phyloP scores from a whole-genome alignment of 2,797 vertebrate genomes.

The Oceanodroma leucorhoa region DNA sequence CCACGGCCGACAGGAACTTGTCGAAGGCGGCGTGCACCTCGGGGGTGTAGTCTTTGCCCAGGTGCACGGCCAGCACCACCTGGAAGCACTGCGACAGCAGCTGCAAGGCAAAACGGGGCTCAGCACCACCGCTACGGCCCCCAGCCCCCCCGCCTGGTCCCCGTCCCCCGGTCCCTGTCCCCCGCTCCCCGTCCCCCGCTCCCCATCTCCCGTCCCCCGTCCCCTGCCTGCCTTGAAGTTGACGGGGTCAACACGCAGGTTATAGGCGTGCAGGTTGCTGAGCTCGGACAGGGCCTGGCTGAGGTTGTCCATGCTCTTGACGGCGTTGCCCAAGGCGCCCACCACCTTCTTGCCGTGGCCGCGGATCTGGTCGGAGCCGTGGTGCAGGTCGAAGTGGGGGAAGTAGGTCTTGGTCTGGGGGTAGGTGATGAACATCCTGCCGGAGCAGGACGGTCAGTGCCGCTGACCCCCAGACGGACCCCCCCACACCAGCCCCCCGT shows the following conservation, averaged over 20 bases:
- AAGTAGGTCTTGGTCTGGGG: conserved; percentile 89
- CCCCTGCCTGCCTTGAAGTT: conserved; percentile 83
- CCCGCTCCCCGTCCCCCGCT: not conserved
- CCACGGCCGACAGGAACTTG: conserved; percentile 81
- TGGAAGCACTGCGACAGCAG: conserved; percentile 79
- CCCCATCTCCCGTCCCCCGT: not conserved
- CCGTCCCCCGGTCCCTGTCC: rapidly evolving
- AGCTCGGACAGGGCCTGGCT: conserved; percentile 69
- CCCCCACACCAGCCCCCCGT: rapidly evolving
- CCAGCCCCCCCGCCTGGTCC: rapidly evolving
- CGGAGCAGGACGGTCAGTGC: not conserved
- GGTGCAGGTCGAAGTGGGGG: conserved; percentile 79
- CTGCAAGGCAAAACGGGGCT: conserved; percentile 64
- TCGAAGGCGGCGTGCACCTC: conserved; percentile 78
- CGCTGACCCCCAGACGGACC: not conserved
- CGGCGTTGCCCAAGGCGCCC: conserved; percentile 52
- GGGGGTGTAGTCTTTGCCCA: conserved; percentile 65
- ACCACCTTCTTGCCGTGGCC: conserved; percentile 75
- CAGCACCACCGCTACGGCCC: rapidly evolving
- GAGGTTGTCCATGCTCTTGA: conserved; percentile 76
- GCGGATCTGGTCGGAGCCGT: conserved; percentile 65
- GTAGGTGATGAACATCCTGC: conserved; percentile 78
- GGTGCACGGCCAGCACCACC: conserved; percentile 78
- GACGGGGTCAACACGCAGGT: conserved; percentile 83
- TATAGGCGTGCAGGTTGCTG: conserved; percentile 85